Base-by-base conservation (phyloP, 2,888 invertebrate genomes). In the Cephus spinipes region DNA sequence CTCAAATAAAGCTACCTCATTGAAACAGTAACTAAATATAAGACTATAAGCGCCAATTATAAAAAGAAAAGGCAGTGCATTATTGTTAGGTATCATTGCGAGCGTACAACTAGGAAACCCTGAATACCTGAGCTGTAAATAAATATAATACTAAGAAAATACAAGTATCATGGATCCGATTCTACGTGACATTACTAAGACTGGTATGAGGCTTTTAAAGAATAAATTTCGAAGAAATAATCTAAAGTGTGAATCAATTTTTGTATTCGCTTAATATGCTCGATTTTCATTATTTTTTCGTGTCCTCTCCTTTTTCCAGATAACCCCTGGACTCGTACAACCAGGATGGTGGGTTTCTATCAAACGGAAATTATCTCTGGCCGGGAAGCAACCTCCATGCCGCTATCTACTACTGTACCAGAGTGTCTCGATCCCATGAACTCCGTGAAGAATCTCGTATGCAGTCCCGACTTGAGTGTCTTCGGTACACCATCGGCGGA, bases 381-480 rank as follows among this genome's bases (percentile, higher is more conserved):
- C 75, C 78, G 71, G 6, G 71, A 71, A 33, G 31, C 71, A 33
- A 33, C 71, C 12, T 75, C 83, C 30, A 81, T 85, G 69, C 69
- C 82, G 77, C 79, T 81, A 78, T 78, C 84, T 73, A 74, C 82
- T 35, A 80, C 84, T 33, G 84, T 85, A 79, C 83, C 86, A 12
- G 78, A 82, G 9, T 81, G 80, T 30, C 84, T 79, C 76, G 74
- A 35, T 32, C 78, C n/a, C 75, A 79, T 76, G 73, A 90, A 87
- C 31, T 85, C 90, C 3, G 92, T 93, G 73, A 93, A 94, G 82
- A 93, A 93, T 79, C 92, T 94, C 32, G 94, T 94, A 34, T 94
- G 94, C 89, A 94, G 93, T 85, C 94, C 94, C 11, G 94, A 94
- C 84, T 88, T 94, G 78, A 80, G 75, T 35, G 92, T 93, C 3